Evolutionary conservation across 2,113 vertebrate genomes (phyloP), one percentile per base, ranked within the genome.

Genomic region (Anguilla japonica): DNA sequence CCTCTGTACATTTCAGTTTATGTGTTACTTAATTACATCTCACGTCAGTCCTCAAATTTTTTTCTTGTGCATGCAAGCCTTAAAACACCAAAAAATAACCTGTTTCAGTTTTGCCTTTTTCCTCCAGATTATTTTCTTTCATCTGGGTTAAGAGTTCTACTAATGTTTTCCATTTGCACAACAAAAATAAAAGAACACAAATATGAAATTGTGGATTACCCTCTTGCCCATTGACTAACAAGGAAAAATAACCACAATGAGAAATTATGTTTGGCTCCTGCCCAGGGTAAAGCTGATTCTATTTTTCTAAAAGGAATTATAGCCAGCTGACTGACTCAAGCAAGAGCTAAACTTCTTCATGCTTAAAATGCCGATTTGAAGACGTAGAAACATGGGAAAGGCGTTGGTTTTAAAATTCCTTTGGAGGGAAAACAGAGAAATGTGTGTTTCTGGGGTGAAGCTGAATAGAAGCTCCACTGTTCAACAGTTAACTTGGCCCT

Each of bases 341-440:
- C 94, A 94, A 95, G 93, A 94, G 92, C 94, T 91, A 90, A 91
- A 87, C 91, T 93, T 88, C 89, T 91, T 91, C 91, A 6, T 90
- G 88, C 93, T 94, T 93, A 92, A 94, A 93, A 94, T 94, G 92
- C 93, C 91, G 90, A 11, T 29, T 16, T 16, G 18, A 41, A 80
- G 16, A 80, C 9, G 79, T 41, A 5, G 40, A 41, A 41, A 41
- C 39, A 41, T 6, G 15, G 79, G 13, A 80, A 80, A 40, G 29
- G 79, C 11, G 79, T 22, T 41, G 16, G 41, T 41, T 67, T 34
- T 80, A 41, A 80, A 80, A 80, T 80, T 80, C 79, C 39, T 80
- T 41, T 15, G 16, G 14, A 39, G 40, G 40, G 41, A 22, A 41
- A 80, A 80, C n/a, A 80, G 34, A 80, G 16, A 1, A 41, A 60